phyloP scores from a whole-genome alignment of 2,797 vertebrate genomes.

The Margarornis squamiger region DNA sequence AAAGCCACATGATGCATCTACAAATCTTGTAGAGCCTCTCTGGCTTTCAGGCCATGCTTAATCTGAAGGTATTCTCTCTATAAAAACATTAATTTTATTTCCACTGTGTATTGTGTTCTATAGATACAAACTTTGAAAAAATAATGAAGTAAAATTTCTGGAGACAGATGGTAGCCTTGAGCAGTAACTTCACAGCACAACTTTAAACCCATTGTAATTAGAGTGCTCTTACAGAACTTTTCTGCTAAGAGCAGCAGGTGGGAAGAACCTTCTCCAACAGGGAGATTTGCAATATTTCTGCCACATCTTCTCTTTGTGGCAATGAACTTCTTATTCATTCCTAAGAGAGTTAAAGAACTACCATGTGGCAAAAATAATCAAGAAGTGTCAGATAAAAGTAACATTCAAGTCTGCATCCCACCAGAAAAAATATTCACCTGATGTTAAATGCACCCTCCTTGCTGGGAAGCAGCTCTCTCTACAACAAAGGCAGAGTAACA shows the following conservation, averaged over 20 bases:
- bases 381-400: constrained; percentile 53
- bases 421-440: constrained; percentile 49
- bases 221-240: background rate
- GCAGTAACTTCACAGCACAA: constrained; percentile 60
- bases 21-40: background rate
- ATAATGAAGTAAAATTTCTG: constrained; percentile 64
- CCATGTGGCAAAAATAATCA: constrained; percentile 42
- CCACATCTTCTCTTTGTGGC: constrained; percentile 1
- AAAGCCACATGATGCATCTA: background rate
- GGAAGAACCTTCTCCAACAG: background rate
- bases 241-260: constrained; percentile 29
- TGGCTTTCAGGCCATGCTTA: constrained; percentile 23
- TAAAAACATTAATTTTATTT: constrained; percentile 65
- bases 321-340: background rate
- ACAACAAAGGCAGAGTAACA: constrained; percentile 44
- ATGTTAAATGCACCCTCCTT: background rate
- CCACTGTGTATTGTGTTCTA: constrained; percentile 58
- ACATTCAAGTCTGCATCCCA: background rate
- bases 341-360: background rate
- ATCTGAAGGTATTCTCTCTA: constrained; percentile 35
- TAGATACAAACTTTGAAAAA: constrained; percentile 62
- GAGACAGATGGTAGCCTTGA: constrained; percentile 71
- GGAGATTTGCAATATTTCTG: background rate
- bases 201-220: constrained; percentile 64
- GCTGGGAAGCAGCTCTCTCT: constrained; percentile 2